Base-by-base conservation (phyloP, 2,113 vertebrate species). In the Ranitomeya variabilis region DNA sequence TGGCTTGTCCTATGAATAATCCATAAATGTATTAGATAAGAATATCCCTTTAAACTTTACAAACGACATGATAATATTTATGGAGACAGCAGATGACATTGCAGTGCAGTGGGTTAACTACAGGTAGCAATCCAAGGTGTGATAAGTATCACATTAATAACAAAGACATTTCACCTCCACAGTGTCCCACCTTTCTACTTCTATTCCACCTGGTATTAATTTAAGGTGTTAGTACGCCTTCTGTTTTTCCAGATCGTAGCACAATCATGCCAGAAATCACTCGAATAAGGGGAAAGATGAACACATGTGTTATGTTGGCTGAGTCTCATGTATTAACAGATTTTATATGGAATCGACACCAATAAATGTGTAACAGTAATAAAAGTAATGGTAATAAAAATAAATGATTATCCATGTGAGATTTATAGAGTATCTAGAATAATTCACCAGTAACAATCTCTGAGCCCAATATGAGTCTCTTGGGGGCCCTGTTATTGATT, bases 141-240 rank as follows among this genome's bases (percentile, higher is more conserved):
- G 57, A 81, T 37, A 81, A 14, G 6, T 81, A 81, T 15, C 79
- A 81, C 79, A 37, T 62, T 76, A 62, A 81, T 81, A 81, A 80
- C 54, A 80, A 79, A 79, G 78, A 80, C 78, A 31, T 59, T 31
- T 81, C 79, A 81, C 79, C 79, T 62, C 16, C 0, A 7, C 79
- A 10, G 79, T 14, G 62, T 62, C 79, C 57, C 14, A 37, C 19
- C 79, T 60, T 81, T 62, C 55, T 81, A 31, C 79, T 60, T 60
- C 57, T 62, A 81, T 62, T 60, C 79, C 79, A 62, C 18, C 79
- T 81, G 79, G 79, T 81, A 60, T 81, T 81, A 60, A 81, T 81
- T 62, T 81, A 81, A 81, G 26, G 55, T 81, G 79, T 60, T 14
- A 81, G 79, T 81, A 62, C 79, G 60, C 79, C 79, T 81, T 62